These are phyloP conservation scores for Scomberomorus guttatus DNA, from an alignment of 2,797 vertebrate genomes.

Conservation along the genomic window DNA sequence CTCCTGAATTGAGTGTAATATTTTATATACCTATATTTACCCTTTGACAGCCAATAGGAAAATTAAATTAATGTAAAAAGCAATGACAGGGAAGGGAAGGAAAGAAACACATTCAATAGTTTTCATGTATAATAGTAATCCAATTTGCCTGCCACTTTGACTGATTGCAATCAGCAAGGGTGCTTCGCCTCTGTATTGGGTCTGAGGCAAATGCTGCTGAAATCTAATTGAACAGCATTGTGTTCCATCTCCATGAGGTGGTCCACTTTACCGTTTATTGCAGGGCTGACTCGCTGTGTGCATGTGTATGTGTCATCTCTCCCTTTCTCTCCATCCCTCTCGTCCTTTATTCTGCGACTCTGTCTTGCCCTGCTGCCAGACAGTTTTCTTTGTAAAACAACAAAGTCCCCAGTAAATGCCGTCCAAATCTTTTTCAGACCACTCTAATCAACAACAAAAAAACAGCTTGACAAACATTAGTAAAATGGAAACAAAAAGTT, in stretches of 20 bases:
- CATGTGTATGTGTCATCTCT: conserved; percentile 42
- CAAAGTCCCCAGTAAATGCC: conserved; percentile 56
- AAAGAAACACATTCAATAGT: conserved; percentile 61
- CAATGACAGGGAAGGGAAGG: conserved; percentile 21
- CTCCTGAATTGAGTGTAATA: conserved; percentile 8
- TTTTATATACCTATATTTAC: conserved; percentile 50
- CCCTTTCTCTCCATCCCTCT: conserved; percentile 25
- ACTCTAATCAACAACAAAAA: conserved; percentile 50
- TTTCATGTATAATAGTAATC: conserved; percentile 76
- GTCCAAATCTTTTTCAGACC: conserved; percentile 32
- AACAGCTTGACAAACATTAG: conserved; percentile 35
- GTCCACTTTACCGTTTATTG: conserved; percentile 68
- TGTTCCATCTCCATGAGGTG: conserved; percentile 63
- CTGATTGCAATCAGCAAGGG: conserved; percentile 81
- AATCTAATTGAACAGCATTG: conserved; percentile 80
- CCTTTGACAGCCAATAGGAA: conserved; percentile 52
- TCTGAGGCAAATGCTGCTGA: conserved; percentile 64
- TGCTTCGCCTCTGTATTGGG: conserved; percentile 60
- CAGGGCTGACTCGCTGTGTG: conserved; percentile 34
- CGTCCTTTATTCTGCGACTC: conserved; percentile 43
- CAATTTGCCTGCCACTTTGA: conserved; percentile 79
- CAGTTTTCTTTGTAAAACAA: conserved; percentile 56
- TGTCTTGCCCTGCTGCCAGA: conserved; percentile 47
- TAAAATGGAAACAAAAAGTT: conserved; percentile 47
- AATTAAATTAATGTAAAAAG: conserved; percentile 54